These are phyloP conservation scores for Chamaea fasciata DNA, from an alignment of 2,113 vertebrate species.

Conservation along the genomic window DNA sequence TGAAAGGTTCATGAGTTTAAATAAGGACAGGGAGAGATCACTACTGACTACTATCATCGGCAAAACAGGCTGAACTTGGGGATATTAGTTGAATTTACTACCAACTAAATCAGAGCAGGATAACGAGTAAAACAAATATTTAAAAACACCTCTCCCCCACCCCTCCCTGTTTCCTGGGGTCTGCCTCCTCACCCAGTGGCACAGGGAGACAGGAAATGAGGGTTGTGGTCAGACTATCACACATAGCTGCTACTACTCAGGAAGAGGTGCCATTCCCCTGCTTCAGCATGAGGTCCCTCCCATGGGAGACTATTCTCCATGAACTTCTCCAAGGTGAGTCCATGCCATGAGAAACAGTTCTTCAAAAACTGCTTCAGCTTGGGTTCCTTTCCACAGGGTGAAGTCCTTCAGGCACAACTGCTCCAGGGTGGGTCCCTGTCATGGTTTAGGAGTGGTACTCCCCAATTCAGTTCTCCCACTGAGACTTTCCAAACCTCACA, in stretches of 20 bases:
- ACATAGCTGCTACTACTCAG: neutral
- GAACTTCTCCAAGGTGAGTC: neutral
- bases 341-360: neutral
- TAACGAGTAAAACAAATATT: neutral
- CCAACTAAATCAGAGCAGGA: neutral
- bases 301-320: neutral
- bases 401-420: neutral
- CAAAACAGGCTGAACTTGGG: neutral
- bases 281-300: neutral
- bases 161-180: neutral
- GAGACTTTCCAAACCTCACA: neutral
- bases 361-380: neutral
- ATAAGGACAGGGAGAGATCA: neutral
- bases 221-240: neutral
- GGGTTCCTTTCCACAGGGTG: neutral
- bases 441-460: neutral
- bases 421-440: neutral
- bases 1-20: neutral
- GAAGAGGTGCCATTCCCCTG: neutral
- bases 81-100: neutral
- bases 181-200: neutral
- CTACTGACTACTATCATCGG: neutral
- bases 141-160: neutral
- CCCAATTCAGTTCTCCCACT: accelerated
- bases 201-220: neutral